Conservation (phyloP, 35 echinoderm and acorn worm species). For the Nesometra sesokonis region DNA sequence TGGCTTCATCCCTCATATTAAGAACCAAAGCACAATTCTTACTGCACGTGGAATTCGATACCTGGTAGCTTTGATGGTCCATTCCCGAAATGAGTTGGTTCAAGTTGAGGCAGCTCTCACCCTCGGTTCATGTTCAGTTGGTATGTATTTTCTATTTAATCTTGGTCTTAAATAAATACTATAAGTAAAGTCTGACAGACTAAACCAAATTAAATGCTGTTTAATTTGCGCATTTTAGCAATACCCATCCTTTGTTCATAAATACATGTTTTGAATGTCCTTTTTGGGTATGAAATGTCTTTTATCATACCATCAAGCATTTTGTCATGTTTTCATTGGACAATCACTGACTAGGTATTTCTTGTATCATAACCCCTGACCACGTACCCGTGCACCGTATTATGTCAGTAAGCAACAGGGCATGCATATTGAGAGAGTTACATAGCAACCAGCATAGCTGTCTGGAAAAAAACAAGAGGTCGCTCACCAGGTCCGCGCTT, state of each 20-base stretch:
- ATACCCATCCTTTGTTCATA: neutral
- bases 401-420: no score
- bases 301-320: neutral
- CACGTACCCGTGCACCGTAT: no score
- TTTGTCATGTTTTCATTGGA: no score
- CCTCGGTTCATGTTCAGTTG: conserved; percentile 77
- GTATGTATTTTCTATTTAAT: conserved; percentile 61
- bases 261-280: no score
- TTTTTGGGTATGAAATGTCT: neutral
- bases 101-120: conserved; percentile 82
- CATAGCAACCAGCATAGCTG: no score
- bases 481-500: no score
- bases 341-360: no score
- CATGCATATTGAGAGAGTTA: no score
- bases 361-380: no score
- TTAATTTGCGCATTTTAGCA: neutral
- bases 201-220: neutral
- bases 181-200: neutral
- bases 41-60: conserved; percentile 71
- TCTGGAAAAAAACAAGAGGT: no score
- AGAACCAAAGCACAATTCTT: conserved; percentile 74
- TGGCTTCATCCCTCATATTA: conserved; percentile 73
- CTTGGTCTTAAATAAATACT: neutral
- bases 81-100: conserved; percentile 89
- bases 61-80: conserved; percentile 85